Conservation (phyloP, 2,113 vertebrate genomes). For the Pelusios castaneus region DNA sequence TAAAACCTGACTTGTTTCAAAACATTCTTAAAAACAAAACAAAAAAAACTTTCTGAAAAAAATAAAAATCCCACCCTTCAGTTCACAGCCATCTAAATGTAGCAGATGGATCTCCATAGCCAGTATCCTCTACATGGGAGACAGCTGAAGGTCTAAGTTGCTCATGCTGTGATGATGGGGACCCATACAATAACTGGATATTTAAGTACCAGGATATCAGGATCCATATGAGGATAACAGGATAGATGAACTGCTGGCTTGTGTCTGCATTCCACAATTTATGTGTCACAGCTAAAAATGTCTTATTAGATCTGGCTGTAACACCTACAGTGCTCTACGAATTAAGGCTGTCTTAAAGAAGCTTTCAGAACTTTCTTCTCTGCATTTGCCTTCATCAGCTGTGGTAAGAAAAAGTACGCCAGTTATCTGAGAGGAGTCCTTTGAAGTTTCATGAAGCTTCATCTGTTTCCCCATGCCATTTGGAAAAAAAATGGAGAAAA, state of each 20-base stretch:
- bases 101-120: background rate
- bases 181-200: background rate
- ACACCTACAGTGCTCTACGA: no score
- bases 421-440: background rate
- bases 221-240: background rate
- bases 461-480: accelerated
- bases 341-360: background rate
- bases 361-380: background rate
- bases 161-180: background rate
- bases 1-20: background rate
- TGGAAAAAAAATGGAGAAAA: background rate
- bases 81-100: background rate
- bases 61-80: background rate
- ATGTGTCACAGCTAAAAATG: accelerated
- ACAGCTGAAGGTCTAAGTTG: background rate
- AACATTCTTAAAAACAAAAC: no score
- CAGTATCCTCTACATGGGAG: background rate
- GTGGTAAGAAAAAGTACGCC: background rate
- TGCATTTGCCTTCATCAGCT: accelerated
- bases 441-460: background rate
- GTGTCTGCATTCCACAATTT: background rate
- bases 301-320: background rate
- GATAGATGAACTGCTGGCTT: background rate
- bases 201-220: background rate
- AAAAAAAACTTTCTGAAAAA: background rate